Evolutionary conservation across 2,888 invertebrate species (phyloP), one percentile per base, ranked within the genome.

Genomic region (Syritta pipiens): DNA sequence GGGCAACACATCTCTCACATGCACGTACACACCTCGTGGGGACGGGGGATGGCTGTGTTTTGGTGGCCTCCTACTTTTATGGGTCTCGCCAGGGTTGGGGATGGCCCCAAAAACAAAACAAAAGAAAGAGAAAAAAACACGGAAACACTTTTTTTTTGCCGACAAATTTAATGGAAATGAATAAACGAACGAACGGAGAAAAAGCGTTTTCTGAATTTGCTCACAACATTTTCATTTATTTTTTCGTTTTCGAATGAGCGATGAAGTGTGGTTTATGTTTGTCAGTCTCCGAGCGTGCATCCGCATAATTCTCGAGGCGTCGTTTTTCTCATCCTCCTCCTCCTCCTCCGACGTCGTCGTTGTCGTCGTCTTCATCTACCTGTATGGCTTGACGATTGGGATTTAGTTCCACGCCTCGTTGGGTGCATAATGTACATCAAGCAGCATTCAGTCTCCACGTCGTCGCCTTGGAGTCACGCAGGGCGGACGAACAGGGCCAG

Each of bases 81-180:
- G n/a, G n/a, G n/a, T n/a, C n/a, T n/a, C n/a, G n/a, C n/a, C n/a
- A n/a, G n/a, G n/a, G n/a, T n/a, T n/a, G n/a, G n/a, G n/a, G n/a
- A n/a, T n/a, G n/a, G n/a, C n/a, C n/a, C n/a, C n/a, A n/a, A n/a
- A n/a, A n/a, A n/a, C n/a, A n/a, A n/a, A n/a, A n/a, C n/a, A n/a
- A n/a, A n/a, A n/a, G n/a, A n/a, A n/a, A n/a, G n/a, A n/a, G n/a
- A n/a, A n/a, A n/a, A n/a, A n/a, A n/a, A n/a, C n/a, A n/a, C n/a
- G n/a, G n/a, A n/a, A 51, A 40, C 49, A 28, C 7, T 55, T 46
- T 67, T 63, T 63, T 26, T 67, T 22, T 57, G 26, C n/a, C 53
- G 53, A n/a, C n/a, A n/a, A 60, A 75, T 67, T 59, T 68, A 60
- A 75, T 75, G 53, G 37, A 37, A 35, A 48, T 37, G 32, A 68